phyloP scores from a whole-genome alignment of 2,113 vertebrate genomes.

The Strix uralensis region DNA sequence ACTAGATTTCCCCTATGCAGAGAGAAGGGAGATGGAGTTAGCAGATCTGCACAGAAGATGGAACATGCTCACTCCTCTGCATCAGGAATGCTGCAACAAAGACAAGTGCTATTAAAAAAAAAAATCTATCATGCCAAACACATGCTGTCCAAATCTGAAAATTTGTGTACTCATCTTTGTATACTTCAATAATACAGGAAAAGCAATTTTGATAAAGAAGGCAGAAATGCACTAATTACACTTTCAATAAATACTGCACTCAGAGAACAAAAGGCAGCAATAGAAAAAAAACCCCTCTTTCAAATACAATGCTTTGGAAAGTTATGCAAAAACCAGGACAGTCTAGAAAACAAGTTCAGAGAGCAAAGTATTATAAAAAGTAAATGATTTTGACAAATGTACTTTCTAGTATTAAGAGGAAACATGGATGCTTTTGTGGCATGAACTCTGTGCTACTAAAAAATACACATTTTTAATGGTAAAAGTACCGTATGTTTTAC shows the following conservation, averaged over 20 bases:
- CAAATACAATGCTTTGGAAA: not conserved
- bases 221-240: not conserved
- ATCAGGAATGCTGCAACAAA: not conserved
- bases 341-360: not conserved
- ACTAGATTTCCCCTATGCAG: not conserved
- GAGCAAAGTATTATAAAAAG: not conserved
- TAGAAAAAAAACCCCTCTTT: not conserved
- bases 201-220: not conserved
- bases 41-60: not conserved
- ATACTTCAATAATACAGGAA: not conserved
- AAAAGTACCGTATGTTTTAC: not conserved
- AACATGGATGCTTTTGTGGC: not conserved
- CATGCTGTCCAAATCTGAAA: not conserved
- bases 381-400: not conserved
- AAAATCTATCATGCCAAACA: not conserved
- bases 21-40: not conserved
- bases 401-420: not conserved
- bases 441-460: not conserved
- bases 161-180: not conserved
- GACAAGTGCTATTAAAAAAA: not conserved
- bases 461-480: not conserved
- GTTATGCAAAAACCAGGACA: not conserved
- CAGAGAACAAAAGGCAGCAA: not conserved
- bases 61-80: not conserved
- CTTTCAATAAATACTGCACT: not conserved